phyloP scores from a whole-genome alignment of 2,888 invertebrate genomes.

The Nemotelus nigrinus region DNA sequence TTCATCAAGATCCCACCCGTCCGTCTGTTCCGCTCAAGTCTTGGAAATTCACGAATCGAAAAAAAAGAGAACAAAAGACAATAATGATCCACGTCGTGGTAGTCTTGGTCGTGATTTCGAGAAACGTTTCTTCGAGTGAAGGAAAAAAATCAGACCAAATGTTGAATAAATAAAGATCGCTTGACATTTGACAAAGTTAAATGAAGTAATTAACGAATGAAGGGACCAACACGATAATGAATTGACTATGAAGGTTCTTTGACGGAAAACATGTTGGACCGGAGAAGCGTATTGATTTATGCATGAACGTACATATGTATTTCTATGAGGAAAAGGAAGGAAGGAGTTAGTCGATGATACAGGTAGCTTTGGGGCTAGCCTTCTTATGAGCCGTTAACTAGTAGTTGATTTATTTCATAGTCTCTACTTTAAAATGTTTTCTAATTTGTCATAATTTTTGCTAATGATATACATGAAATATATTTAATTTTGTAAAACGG shows the following conservation, averaged over 20 bases:
- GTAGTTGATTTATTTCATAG: too few relatives aligned
- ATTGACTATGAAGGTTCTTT: background rate
- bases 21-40: background rate
- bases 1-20: background rate
- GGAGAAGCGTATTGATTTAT: too few relatives aligned
- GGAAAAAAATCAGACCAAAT: constrained; percentile 14
- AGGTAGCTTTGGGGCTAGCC: too few relatives aligned
- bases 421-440: too few relatives aligned
- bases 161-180: constrained; percentile 34
- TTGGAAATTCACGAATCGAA: constrained; percentile 24
- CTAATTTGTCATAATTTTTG: too few relatives aligned
- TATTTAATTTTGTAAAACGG: too few relatives aligned
- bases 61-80: background rate
- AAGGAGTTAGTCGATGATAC: too few relatives aligned
- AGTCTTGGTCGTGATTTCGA: background rate
- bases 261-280: background rate
- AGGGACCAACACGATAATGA: constrained; percentile 1
- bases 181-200: constrained; percentile 43
- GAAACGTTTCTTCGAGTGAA: background rate
- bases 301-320: too few relatives aligned
- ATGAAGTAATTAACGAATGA: constrained; percentile 41
- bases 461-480: too few relatives aligned
- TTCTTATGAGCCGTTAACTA: too few relatives aligned
- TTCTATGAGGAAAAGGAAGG: too few relatives aligned
- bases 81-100: background rate